Conservation (phyloP, 1,140 invertebrate genomes). For the Notospermus geniculatus region DNA sequence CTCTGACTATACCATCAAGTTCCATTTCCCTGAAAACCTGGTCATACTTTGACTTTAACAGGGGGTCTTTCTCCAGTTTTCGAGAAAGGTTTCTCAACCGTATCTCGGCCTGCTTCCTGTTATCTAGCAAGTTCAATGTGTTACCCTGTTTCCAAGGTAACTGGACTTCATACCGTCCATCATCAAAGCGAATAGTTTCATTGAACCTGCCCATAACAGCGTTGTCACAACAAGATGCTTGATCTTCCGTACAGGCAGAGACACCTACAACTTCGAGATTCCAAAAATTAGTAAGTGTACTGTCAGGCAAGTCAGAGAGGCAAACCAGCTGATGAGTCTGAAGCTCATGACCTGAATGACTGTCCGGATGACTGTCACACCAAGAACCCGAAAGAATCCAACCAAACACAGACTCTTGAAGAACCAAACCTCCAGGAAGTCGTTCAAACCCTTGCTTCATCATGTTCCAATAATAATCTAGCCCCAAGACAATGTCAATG, state of each 20-base stretch:
- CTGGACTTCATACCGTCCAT: background rate
- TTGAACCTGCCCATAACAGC: background rate
- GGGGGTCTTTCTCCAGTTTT: background rate
- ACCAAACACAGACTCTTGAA: slow-evolving; percentile 7
- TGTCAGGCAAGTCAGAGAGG: background rate
- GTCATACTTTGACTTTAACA: slow-evolving; percentile 1
- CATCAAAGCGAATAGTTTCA: background rate
- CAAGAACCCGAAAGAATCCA: slow-evolving; percentile 3
- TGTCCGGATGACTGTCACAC: background rate
- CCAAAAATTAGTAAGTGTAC: background rate
- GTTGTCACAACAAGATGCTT: too few species aligned
- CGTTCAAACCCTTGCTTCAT: background rate
- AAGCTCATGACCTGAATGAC: too few species aligned
- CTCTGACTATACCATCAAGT: background rate
- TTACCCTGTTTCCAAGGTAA: slow-evolving; percentile 8
- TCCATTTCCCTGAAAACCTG: background rate
- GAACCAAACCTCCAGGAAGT: background rate
- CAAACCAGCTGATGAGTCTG: background rate
- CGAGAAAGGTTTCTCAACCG: background rate
- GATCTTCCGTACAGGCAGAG: too few species aligned
- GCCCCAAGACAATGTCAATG: slow-evolving; percentile 5
- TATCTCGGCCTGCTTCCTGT: background rate
- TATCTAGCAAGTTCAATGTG: too few species aligned
- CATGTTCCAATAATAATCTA: slow-evolving; percentile 3
- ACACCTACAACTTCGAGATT: background rate